phyloP scores from a whole-genome alignment of 2,888 invertebrate genomes.

The Smittia sp. region DNA sequence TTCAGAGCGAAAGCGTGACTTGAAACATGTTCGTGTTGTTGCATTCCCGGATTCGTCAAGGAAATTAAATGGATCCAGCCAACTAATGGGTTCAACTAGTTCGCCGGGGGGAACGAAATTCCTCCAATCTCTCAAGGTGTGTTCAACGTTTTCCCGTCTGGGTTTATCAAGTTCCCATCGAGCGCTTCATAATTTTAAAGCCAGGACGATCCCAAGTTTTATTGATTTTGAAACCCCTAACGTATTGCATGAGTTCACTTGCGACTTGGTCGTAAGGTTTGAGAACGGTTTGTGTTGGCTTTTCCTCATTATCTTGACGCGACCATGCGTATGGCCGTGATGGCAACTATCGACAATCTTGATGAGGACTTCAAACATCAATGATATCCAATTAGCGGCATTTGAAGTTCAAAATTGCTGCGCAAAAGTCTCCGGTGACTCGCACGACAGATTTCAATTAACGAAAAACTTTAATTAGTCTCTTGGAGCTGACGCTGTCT shows the following conservation, averaged over 20 bases:
- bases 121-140: too few species aligned
- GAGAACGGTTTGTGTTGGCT: neutral
- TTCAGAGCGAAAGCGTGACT: too few species aligned
- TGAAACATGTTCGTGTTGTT: too few species aligned
- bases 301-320: neutral
- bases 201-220: constrained; percentile 16
- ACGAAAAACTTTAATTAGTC: neutral
- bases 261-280: neutral
- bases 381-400: neutral
- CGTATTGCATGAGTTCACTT: constrained; percentile 27
- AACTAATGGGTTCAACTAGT: too few species aligned
- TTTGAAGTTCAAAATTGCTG: neutral
- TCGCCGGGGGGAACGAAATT: too few species aligned
- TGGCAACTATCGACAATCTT: neutral
- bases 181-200: neutral
- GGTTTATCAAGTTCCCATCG: too few species aligned
- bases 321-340: neutral
- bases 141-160: too few species aligned
- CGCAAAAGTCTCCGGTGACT: neutral
- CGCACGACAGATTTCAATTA: neutral
- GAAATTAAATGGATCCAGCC: too few species aligned
- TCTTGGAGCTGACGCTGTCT: neutral
- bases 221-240: constrained; percentile 15
- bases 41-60: too few species aligned
- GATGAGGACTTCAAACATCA: neutral